Evolutionary conservation across 2,888 invertebrate genomes (phyloP).

Genomic region (Unio pictorum): DNA sequence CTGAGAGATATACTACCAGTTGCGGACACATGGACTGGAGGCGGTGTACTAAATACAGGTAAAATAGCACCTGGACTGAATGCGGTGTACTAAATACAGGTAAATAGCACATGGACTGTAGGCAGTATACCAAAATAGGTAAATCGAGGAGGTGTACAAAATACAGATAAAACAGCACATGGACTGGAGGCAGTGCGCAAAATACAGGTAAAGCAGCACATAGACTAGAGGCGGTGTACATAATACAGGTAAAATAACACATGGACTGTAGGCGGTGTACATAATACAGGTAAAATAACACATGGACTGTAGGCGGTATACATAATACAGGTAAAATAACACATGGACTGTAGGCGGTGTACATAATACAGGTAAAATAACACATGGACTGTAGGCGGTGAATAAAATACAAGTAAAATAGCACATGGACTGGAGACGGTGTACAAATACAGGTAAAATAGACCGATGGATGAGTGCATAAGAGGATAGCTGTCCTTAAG

Average conservation of each 20-base stretch:
- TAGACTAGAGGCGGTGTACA: conserved; percentile 43
- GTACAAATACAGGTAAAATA: too few species aligned
- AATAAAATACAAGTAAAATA: too few species aligned
- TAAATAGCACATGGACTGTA: not conserved
- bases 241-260: conserved; percentile 31
- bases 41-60: conserved; percentile 42
- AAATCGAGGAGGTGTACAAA: not conserved
- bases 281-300: not conserved
- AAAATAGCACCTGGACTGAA: not conserved
- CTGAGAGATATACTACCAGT: conserved; percentile 42
- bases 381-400: too few species aligned
- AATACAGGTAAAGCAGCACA: conserved; percentile 3
- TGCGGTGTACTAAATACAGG: not conserved
- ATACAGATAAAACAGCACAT: too few species aligned
- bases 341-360: too few species aligned
- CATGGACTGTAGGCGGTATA: too few species aligned
- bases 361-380: too few species aligned
- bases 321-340: too few species aligned
- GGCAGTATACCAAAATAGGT: conserved; percentile 23
- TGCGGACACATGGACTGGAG: conserved; percentile 47
- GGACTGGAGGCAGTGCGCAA: too few species aligned
- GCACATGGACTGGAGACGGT: too few species aligned
- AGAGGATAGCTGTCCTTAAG: too few species aligned
- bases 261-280: not conserved
- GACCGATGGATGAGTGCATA: not conserved